phyloP scores from a whole-genome alignment of 2,797 vertebrate species.

The Botia kubotai region DNA sequence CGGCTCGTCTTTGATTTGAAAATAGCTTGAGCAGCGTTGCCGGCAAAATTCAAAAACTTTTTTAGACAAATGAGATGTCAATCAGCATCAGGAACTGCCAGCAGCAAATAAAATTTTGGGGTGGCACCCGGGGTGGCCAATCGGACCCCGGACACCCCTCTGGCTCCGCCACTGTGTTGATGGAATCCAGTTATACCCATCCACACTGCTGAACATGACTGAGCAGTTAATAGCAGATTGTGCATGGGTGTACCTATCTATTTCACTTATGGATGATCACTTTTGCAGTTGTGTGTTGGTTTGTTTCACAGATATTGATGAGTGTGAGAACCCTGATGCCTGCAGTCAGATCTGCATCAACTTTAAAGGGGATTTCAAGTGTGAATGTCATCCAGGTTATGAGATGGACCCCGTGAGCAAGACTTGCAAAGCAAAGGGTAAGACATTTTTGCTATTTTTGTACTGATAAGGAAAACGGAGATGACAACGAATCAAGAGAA shows the following conservation, averaged over 20 bases:
- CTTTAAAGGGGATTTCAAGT: slow-evolving; percentile 97
- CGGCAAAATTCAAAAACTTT: too few relatives aligned
- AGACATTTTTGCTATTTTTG: slow-evolving; percentile 55
- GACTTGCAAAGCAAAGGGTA: slow-evolving; percentile 97
- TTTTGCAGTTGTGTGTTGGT: too few relatives aligned
- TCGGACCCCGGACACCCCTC: too few relatives aligned
- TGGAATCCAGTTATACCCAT: not conserved
- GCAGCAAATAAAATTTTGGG: too few relatives aligned
- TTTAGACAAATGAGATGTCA: too few relatives aligned
- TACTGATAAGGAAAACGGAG: not conserved
- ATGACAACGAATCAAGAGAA: too few relatives aligned
- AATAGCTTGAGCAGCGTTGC: too few relatives aligned
- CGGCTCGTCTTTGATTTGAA: too few relatives aligned
- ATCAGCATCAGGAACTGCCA: too few relatives aligned
- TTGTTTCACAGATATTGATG: slow-evolving; percentile 87
- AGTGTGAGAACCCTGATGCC: slow-evolving; percentile 92
- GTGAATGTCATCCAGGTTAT: slow-evolving; percentile 93
- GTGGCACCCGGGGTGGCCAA: too few relatives aligned
- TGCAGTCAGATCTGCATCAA: slow-evolving; percentile 99
- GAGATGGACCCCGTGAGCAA: slow-evolving; percentile 94
- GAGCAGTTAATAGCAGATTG: not conserved
- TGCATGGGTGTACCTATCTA: not conserved
- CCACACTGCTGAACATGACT: not conserved
- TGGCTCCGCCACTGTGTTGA: too few relatives aligned
- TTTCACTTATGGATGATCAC: not conserved